These are phyloP conservation scores for Phragmatobia fuliginosa DNA, from an alignment of 2,888 invertebrate genomes.

Conservation along the genomic window DNA sequence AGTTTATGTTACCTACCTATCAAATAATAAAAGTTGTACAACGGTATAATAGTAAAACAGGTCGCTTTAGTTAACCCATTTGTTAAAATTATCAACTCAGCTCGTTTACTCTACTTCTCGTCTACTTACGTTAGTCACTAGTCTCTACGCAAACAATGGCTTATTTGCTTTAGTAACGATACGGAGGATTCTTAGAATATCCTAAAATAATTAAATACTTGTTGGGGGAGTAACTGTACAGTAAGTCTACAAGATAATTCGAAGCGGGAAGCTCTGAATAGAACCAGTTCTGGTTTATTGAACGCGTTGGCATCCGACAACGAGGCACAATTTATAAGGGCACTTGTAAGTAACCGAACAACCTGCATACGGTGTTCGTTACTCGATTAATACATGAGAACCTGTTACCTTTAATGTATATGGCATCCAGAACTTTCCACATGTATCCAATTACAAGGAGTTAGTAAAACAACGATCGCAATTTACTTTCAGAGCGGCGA, in stretches of 20 bases:
- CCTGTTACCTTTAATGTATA: constrained; percentile 64
- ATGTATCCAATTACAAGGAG: constrained; percentile 55
- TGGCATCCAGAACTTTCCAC: constrained; percentile 69
- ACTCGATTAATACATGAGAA: constrained; percentile 60
- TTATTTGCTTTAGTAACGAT: too few relatives aligned
- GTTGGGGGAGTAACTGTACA: constrained; percentile 72
- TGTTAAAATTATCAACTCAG: constrained; percentile 28
- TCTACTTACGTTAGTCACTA: too few relatives aligned
- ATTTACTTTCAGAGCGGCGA: constrained; percentile 64
- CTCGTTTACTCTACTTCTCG: too few relatives aligned
- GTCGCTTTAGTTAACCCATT: constrained; percentile 30
- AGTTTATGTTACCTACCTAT: constrained; percentile 17
- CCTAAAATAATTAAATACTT: constrained; percentile 45
- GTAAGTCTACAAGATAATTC: constrained; percentile 78
- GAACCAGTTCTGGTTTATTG: constrained; percentile 78
- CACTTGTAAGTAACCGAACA: constrained; percentile 55
- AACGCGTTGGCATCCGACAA: constrained; percentile 76
- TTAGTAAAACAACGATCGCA: constrained; percentile 44
- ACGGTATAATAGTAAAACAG: constrained; percentile 32
- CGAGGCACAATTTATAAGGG: constrained; percentile 76
- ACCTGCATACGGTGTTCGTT: constrained; percentile 50
- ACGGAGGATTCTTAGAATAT: constrained; percentile 24
- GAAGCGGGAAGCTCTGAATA: constrained; percentile 76
- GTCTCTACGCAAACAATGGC: constrained; percentile 25
- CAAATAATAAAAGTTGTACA: constrained; percentile 21